These are phyloP conservation scores for Chrysotoxum bicinctum DNA, from an alignment of 2,888 invertebrate genomes.

Conservation along the genomic window DNA sequence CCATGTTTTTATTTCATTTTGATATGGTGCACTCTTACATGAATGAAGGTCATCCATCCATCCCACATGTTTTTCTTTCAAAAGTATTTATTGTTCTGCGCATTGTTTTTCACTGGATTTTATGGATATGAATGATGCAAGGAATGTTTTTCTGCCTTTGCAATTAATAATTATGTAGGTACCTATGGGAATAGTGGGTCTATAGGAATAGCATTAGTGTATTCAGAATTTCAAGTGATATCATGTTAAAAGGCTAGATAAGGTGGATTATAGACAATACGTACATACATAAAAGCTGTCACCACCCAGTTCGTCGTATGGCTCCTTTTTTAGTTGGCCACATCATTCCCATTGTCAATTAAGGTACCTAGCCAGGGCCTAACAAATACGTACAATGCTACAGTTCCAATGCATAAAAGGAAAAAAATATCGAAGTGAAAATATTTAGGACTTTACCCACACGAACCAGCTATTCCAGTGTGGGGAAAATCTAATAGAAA, in stretches of 20 bases:
- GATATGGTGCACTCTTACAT: constrained; percentile 12
- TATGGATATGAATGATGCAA: constrained; percentile 9
- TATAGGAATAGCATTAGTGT: constrained; percentile 8
- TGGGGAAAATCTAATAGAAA: too few species aligned
- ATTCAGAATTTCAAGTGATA: constrained; percentile 10
- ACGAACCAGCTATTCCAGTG: too few species aligned
- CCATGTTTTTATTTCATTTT: constrained; percentile 55
- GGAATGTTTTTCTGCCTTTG: background rate
- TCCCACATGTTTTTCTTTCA: constrained; percentile 15
- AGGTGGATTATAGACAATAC: background rate
- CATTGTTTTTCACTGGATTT: constrained; percentile 26
- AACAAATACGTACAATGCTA: background rate
- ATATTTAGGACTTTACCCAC: too few species aligned
- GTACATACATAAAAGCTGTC: background rate
- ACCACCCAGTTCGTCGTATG: background rate
- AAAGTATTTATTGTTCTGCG: constrained; percentile 13
- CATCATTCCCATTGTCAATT: background rate
- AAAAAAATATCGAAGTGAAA: background rate
- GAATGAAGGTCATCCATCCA: constrained; percentile 34
- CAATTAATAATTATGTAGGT: background rate
- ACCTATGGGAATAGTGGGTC: background rate
- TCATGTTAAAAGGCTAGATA: background rate
- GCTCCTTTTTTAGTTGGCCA: background rate
- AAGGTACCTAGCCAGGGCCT: background rate
- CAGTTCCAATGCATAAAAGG: too few species aligned